Evolutionary conservation across 2,113 vertebrate species (phyloP).

Genomic region (Ictalurus punctatus): DNA sequence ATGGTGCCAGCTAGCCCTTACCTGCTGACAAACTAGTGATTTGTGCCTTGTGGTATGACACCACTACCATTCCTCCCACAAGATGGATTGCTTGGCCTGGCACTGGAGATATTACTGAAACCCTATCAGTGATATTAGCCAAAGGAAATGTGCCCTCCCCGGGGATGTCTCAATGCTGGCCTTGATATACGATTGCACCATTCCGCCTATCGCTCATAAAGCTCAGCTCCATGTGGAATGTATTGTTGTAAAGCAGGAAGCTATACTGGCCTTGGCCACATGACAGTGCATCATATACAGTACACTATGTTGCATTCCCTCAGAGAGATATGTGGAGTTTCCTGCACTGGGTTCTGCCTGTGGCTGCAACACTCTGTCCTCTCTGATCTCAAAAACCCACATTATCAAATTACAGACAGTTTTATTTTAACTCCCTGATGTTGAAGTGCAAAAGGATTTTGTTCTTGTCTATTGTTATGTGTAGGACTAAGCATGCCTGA

Average conservation of each 20-base stretch:
- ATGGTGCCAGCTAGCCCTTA: conserved; percentile 32
- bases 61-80: conserved; percentile 32
- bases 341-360: background rate
- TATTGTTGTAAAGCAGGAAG: conserved; percentile 50
- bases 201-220: conserved; percentile 45
- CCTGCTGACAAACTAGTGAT: conserved; percentile 53
- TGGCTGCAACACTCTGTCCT: background rate
- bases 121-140: conserved; percentile 58
- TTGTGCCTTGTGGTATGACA: conserved; percentile 48
- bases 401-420: conserved; percentile 4
- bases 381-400: conserved; percentile 4
- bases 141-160: conserved; percentile 49
- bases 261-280: conserved; percentile 35
- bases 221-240: conserved; percentile 32
- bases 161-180: conserved; percentile 46
- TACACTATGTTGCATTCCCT: background rate
- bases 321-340: conserved; percentile 9
- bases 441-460: background rate
- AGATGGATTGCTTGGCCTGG: conserved; percentile 38
- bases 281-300: conserved; percentile 33
- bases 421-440: background rate
- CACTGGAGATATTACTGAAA: conserved; percentile 49
- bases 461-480: background rate
- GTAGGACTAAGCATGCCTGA: background rate
- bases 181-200: conserved; percentile 45